A percentile compares a stretch with the other conserved stretches of the same genome.
These are phyloP conservation scores for mouse (Mus musculus) DNA, from an alignment of 2,113 vertebrate species.

Conservation along the genomic window GRCm39 chr7:43418001-43418500, in stretches of 20 bases:
- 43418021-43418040: neutral
- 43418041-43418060: neutral
- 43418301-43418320: constrained; percentile 2
- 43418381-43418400: neutral
- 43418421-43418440: neutral
- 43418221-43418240: neutral
- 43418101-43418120: constrained; percentile 43
- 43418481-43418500: constrained; percentile 1
- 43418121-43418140: neutral
- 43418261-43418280: constrained; percentile 57
- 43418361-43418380: neutral
- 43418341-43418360: neutral
- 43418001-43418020: neutral
- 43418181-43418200: neutral
- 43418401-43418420: neutral
- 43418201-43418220: constrained; percentile 40
- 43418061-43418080: neutral
- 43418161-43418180: neutral
- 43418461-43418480: neutral
- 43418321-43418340: neutral
- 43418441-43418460: neutral
- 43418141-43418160: neutral
- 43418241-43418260: constrained; percentile 3
- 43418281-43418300: constrained; percentile 24
- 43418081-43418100: constrained; percentile 59